Conservation (phyloP, 2,888 invertebrate genomes). For the Polydrusus pterygomalis region DNA sequence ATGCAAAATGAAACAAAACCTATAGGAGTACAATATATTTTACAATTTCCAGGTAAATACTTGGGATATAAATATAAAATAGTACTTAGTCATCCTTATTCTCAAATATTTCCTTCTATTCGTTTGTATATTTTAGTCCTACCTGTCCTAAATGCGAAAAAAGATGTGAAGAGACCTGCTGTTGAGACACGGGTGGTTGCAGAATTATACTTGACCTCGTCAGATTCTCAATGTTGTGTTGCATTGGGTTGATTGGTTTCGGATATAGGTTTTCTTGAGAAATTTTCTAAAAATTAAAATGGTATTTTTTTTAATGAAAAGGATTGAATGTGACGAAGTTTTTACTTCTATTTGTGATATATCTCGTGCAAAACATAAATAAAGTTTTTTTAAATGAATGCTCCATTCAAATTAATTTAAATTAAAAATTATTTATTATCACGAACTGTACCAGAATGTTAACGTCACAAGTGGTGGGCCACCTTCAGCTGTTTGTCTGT, state of each 20-base stretch:
- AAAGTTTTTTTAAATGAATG: too few species aligned
- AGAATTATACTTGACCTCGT: constrained; percentile 74
- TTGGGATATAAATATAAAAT: too few species aligned
- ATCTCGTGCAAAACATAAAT: too few species aligned
- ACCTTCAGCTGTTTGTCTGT: too few species aligned
- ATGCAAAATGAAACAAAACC: background rate
- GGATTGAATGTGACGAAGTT: too few species aligned
- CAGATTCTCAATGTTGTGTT: constrained; percentile 69
- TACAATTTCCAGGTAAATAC: background rate
- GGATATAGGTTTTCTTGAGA: constrained; percentile 64
- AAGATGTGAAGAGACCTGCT: constrained; percentile 70
- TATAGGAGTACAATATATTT: background rate
- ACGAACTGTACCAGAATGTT: too few species aligned
- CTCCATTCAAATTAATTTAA: too few species aligned
- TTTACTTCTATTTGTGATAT: too few species aligned
- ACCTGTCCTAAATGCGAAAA: constrained; percentile 74
- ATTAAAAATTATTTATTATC: too few species aligned
- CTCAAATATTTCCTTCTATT: background rate
- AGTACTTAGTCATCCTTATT: too few species aligned
- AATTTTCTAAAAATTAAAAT: constrained; percentile 65
- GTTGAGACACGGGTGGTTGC: constrained; percentile 72
- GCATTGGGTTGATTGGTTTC: constrained; percentile 58
- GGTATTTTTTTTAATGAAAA: too few species aligned
- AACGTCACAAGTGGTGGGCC: too few species aligned
- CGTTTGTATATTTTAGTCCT: constrained; percentile 47